phyloP scores from a whole-genome alignment of 2,888 invertebrate genomes.

The Aleiodes alternator region DNA sequence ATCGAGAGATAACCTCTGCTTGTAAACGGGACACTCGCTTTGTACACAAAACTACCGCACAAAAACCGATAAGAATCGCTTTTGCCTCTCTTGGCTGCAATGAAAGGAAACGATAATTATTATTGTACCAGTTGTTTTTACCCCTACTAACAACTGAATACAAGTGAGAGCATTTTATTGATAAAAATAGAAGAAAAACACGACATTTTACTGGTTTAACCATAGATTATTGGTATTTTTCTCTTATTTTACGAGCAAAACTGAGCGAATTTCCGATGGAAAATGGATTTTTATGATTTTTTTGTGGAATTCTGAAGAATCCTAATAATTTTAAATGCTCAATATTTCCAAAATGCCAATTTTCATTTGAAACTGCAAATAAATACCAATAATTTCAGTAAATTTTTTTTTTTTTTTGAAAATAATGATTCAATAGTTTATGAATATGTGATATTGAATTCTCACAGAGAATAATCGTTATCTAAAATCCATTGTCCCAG shows the following conservation, averaged over 20 bases:
- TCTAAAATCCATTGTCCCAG: not conserved
- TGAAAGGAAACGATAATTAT: constrained; percentile 43
- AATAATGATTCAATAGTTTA: constrained; percentile 33
- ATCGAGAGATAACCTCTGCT: constrained; percentile 48
- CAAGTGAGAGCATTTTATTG: constrained; percentile 24
- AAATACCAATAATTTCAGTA: too few relatives aligned
- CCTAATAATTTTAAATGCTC: too few relatives aligned
- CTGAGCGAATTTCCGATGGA: not conserved
- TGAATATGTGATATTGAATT: not conserved
- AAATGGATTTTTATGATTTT: too few relatives aligned
- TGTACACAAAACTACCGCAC: constrained; percentile 52
- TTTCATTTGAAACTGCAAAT: too few relatives aligned
- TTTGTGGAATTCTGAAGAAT: too few relatives aligned
- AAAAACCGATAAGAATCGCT: constrained; percentile 55
- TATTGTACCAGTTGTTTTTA: constrained; percentile 30
- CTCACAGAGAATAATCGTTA: not conserved
- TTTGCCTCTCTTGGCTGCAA: constrained; percentile 39
- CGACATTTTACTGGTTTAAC: not conserved
- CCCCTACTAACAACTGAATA: not conserved
- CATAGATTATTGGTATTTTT: constrained; percentile 5
- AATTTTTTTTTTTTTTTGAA: too few relatives aligned
- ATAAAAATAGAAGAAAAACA: not conserved
- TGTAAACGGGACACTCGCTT: constrained; percentile 34
- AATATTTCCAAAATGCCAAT: too few relatives aligned
- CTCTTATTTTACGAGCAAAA: too few relatives aligned